A percentile compares a stretch with the other conserved stretches of the same genome.
Conservation (phyloP, 2,113 vertebrate species). For the Thymallus thymallus region DNA sequence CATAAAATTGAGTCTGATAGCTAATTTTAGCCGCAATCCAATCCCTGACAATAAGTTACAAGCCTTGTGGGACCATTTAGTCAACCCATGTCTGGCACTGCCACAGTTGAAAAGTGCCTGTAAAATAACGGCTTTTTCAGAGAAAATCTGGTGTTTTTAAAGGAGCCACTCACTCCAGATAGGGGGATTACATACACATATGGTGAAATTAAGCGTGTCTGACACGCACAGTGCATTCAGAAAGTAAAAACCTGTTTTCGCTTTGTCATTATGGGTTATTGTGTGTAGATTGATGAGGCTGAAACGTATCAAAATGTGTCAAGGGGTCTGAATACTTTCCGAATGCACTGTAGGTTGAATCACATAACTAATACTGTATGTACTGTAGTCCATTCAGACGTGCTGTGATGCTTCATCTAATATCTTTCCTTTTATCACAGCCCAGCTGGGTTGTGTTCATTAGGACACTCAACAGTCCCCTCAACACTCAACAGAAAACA, state of each 20-base stretch:
- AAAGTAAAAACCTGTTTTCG: not conserved
- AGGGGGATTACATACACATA: conserved; percentile 40
- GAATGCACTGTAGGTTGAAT: not conserved
- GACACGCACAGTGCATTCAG: conserved; percentile 20
- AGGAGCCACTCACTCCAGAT: conserved; percentile 40
- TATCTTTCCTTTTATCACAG: conserved; percentile 3
- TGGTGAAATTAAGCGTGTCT: conserved; percentile 48
- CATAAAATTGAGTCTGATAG: conserved; percentile 72
- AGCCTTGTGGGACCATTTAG: conserved; percentile 69
- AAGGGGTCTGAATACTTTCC: too few species aligned
- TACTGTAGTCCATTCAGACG: not conserved
- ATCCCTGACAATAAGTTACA: conserved; percentile 74
- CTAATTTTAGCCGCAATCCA: conserved; percentile 77
- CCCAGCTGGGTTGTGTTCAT: not conserved
- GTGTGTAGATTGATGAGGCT: too few species aligned
- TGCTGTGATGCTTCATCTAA: not conserved
- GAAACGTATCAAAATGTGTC: too few species aligned
- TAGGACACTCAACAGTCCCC: too few species aligned
- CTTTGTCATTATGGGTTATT: not conserved
- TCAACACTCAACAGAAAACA: too few species aligned
- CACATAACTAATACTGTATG: not conserved
- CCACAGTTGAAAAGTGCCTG: conserved; percentile 61
- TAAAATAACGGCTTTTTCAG: conserved; percentile 58
- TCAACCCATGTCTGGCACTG: conserved; percentile 65
- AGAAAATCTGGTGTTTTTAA: conserved; percentile 57